Base-by-base conservation (phyloP, 2,113 vertebrate genomes). In the Phocoena phocoena region DNA sequence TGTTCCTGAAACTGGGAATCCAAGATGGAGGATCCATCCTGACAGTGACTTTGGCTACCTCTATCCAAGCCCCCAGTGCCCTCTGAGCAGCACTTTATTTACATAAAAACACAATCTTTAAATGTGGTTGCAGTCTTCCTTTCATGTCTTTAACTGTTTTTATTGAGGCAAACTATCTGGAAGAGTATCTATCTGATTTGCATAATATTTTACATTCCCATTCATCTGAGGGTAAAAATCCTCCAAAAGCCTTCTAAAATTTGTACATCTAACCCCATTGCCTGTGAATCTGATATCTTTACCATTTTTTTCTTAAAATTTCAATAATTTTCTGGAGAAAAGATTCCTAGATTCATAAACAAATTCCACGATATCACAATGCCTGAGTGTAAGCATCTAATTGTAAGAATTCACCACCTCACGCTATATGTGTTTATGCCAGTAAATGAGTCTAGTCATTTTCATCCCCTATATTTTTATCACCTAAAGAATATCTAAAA, bases 201-300 rank as follows among this genome's bases (percentile, higher is more conserved):
- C 97, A 97, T 98, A 81, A 85, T 86, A 89, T 53, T 98, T 98
- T 98, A 96, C 97, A 98, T 98, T 83, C 74, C 62, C 88, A 96
- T 97, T 98, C 90, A 97, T 86, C 67, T 88, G 41, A 90, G 41
- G 71, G 21, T 82, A 85, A 87, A 90, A 95, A 79, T 33, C 44
- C 60, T 96, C 95, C 41, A 79, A 68, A 95, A 87, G 36, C 11
- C 50, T 94, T 74, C 65, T 96, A 60, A 90, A 85, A 77, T 84
- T 26, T 79, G 71, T 90, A 5, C 88, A 28, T 70, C 36, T 89
- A 96, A 76, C 62, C 26, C 33, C 50, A 28, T 53, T 92, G 73
- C 67, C 38, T 84, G 36, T 47, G 77, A 95, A 95, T 50, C 67
- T 90, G 91, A 87, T 95, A 87, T 26, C 74, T 80, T 53, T 36